Base-by-base conservation (phyloP, 2,888 invertebrate genomes). In the Tetramorium bicarinatum region DNA sequence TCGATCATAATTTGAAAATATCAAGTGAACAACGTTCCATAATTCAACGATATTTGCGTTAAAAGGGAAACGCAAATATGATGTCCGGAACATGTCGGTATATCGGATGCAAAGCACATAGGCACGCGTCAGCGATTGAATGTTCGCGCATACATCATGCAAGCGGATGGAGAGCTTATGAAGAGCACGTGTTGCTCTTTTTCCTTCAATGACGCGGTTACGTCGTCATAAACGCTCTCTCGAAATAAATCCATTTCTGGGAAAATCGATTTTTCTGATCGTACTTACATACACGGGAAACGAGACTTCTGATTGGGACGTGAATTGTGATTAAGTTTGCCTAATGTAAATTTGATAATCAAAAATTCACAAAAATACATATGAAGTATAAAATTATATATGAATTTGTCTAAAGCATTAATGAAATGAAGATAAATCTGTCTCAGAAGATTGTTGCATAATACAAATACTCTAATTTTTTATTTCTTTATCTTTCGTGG, bases 71-170 rank as follows among this genome's bases (percentile, higher is more conserved):
- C n/a, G 11, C 15, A 21, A 72, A 54, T 62, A 49, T 47, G 21
- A 71, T 29, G n/a, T 59, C 18, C 15, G 11, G 34, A 49, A 72
- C 15, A 41, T 34, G 29, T 72, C 41, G n/a, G 2, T 69, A 18
- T 82, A 75, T 67, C 62, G 64, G 47, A 84, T 64, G 44, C 34
- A 38, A 52, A 49, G 61, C 64, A 64, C 52, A 66, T 80, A 59
- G 25, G 7, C 15, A 74, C 56, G 21, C 47, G 25, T 75, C 49
- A 76, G 25, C 75, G 47, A 74, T 41, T 61, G 76, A 76, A 76
- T 61, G 61, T 71, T 75, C 76, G 15, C 29, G 21, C 29, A 41
- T 62, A 41, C 25, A n/a, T 76, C 52, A 62, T 34, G 3, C n/a
- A 29, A 59, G 38, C 34, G 52, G 54, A 59, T 29, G 47, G 29